Percentiles rank a stretch among this genome's conserved stretches.
These are phyloP conservation scores for Tipula unca DNA, from an alignment of 2,888 invertebrate species.

Conservation along the genomic window DNA sequence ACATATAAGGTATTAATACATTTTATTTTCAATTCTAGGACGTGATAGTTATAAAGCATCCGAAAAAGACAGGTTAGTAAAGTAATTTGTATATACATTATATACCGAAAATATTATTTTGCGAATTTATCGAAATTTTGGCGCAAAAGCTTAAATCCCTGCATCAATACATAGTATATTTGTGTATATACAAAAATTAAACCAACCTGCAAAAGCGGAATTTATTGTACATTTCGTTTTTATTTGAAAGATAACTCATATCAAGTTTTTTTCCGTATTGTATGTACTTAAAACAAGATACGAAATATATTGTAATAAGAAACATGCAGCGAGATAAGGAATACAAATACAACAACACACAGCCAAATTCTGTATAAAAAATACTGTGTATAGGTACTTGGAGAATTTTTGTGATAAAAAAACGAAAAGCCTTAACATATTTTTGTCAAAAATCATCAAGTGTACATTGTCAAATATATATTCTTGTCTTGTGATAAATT, in stretches of 20 bases:
- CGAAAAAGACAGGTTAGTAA: slow-evolving; percentile 72
- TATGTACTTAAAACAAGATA: background rate
- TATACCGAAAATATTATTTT: background rate
- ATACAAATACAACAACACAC: background rate
- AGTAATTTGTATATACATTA: background rate
- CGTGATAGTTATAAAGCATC: slow-evolving; percentile 76
- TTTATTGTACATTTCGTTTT: background rate
- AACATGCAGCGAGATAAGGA: background rate
- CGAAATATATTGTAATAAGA: background rate
- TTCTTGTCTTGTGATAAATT: slow-evolving; percentile 8
- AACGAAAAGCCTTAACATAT: background rate
- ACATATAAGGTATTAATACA: background rate
- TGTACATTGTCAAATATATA: background rate
- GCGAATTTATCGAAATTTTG: background rate
- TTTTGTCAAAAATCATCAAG: slow-evolving; percentile 8
- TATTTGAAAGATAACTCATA: background rate
- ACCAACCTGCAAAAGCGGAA: too few relatives aligned
- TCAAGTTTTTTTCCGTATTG: background rate
- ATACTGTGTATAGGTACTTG: too few relatives aligned
- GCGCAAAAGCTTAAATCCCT: background rate
- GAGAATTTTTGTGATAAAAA: background rate
- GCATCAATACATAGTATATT: background rate
- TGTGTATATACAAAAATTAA: too few relatives aligned
- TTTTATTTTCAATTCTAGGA: slow-evolving; percentile 48
- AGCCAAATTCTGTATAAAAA: background rate